Percentiles rank a stretch among this genome's conserved stretches.
phyloP scores from a whole-genome alignment of 1,140 invertebrate genomes.

The Bradynema listronoti region DNA sequence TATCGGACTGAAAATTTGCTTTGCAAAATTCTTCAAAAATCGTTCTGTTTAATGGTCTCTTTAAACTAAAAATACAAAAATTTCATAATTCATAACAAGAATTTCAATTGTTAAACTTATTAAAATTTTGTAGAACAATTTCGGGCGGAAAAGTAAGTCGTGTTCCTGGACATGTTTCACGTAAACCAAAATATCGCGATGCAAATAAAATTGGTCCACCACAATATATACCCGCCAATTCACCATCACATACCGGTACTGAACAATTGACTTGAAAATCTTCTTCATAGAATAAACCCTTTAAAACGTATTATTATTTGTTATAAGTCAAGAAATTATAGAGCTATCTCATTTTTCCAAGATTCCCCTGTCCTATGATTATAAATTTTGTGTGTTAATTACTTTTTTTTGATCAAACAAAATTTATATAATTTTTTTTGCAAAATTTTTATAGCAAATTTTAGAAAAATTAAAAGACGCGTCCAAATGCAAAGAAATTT shows the following conservation, averaged over 20 bases:
- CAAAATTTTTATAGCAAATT: too few relatives aligned
- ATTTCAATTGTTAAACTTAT: constrained; percentile 14
- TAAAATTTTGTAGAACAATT: constrained; percentile 29
- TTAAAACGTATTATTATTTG: too few relatives aligned
- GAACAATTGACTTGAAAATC: constrained; percentile 24
- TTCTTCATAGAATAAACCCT: background rate
- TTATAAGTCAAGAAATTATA: too few relatives aligned
- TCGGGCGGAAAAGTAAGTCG: constrained; percentile 15
- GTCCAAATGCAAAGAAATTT: too few relatives aligned
- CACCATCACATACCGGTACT: constrained; percentile 30
- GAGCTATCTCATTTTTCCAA: too few relatives aligned
- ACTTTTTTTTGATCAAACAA: too few relatives aligned
- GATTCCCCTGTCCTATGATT: too few relatives aligned
- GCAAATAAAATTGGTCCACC: constrained; percentile 19
- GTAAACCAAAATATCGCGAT: constrained; percentile 35
- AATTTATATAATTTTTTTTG: too few relatives aligned
- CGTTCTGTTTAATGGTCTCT: constrained; percentile 15
- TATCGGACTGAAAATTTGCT: constrained; percentile 20
- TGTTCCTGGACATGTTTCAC: constrained; percentile 29
- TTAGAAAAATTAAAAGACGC: too few relatives aligned
- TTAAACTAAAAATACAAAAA: background rate
- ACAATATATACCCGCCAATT: constrained; percentile 28
- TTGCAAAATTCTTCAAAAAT: constrained; percentile 31
- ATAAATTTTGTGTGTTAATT: too few relatives aligned
- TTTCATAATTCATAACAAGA: constrained; percentile 8